phyloP scores from a whole-genome alignment of 2,888 invertebrate genomes.

The Dryococelus australis region DNA sequence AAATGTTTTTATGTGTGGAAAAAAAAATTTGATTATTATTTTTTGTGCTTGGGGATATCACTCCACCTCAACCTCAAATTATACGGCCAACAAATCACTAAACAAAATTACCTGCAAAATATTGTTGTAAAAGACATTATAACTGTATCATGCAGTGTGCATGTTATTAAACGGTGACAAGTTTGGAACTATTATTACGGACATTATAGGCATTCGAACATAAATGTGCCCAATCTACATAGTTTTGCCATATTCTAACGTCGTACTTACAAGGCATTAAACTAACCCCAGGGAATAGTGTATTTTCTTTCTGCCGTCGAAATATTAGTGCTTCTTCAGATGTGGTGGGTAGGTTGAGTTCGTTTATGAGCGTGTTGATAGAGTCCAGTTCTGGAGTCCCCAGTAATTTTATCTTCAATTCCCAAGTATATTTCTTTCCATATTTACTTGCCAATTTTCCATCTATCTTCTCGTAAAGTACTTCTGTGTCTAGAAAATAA shows the following conservation, averaged over 20 bases:
- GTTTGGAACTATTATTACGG: no score
- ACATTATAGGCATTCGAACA: no score
- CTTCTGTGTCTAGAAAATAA: constrained; percentile 77
- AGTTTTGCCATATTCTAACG: no score
- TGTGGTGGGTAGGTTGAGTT: constrained; percentile 72
- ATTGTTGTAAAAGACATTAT: no score
- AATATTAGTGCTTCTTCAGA: constrained; percentile 71
- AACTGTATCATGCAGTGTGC: no score
- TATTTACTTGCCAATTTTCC: constrained; percentile 72
- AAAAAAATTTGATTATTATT: no score
- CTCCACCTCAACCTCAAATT: no score
- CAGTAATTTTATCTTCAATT: constrained; percentile 77
- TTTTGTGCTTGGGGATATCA: no score
- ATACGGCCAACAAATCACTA: no score
- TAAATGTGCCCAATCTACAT: no score
- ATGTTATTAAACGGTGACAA: no score
- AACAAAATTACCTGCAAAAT: background rate
- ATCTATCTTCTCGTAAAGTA: constrained; percentile 77
- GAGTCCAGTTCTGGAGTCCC: constrained; percentile 77
- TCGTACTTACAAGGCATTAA: constrained; percentile 71
- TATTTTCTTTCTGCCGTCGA: constrained; percentile 66
- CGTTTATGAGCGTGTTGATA: constrained; percentile 72
- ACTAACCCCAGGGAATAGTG: constrained; percentile 67
- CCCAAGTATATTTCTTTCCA: constrained; percentile 80
- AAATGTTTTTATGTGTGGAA: no score